Evolutionary conservation across 2,797 vertebrate species (phyloP).

Genomic region (Linurgus olivaceus): DNA sequence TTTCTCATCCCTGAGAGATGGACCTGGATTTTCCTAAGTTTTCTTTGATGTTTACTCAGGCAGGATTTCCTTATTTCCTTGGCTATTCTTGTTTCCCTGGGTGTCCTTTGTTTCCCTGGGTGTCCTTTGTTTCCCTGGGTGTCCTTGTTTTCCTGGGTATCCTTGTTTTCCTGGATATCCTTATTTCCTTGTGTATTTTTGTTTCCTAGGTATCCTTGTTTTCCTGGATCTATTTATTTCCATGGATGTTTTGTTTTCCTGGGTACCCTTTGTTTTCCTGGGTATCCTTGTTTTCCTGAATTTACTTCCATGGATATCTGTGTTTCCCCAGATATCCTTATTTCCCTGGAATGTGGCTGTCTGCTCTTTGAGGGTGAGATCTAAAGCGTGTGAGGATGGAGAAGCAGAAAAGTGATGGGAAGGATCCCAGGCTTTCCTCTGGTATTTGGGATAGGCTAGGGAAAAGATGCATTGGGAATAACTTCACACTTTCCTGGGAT

Average conservation of each 20-base stretch:
- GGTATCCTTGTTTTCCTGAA: background rate
- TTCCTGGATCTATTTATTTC: background rate
- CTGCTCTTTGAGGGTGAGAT: background rate
- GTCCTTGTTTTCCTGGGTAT: fast-evolving
- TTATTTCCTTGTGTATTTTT: background rate
- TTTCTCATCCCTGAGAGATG: background rate
- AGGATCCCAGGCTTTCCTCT: background rate
- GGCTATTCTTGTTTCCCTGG: background rate
- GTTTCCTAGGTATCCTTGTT: background rate
- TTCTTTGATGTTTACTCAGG: background rate
- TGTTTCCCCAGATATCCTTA: background rate
- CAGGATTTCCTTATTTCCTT: background rate
- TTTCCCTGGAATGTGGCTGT: background rate
- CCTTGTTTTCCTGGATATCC: background rate
- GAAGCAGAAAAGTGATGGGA: background rate
- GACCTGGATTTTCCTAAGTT: background rate
- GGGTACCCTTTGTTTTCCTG: background rate
- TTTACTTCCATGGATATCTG: background rate
- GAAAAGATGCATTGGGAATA: background rate
- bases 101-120: background rate
- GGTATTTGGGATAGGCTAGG: background rate
- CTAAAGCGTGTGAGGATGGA: fast-evolving
- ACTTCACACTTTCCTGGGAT: fast-evolving
- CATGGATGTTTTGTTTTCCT: background rate
- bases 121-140: background rate